Evolutionary conservation across 1,140 invertebrate genomes (phyloP), one percentile per base, ranked within the genome.

Genomic region (Ooceraea biroi): DNA sequence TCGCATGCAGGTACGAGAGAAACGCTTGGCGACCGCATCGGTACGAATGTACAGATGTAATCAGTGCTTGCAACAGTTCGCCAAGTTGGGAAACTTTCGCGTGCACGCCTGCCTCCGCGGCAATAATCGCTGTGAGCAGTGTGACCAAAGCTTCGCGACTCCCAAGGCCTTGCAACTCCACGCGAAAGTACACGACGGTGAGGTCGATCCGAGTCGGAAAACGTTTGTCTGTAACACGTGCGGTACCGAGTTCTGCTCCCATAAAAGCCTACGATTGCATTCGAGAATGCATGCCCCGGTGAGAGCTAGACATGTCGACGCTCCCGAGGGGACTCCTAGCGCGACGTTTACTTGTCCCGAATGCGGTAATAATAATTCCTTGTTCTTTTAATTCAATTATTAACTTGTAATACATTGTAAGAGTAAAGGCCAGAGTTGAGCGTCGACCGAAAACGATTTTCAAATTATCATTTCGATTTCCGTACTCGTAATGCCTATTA

Each of bases 251-350:
- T 97, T 97, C 82, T 94, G 94, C 7, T 95, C 96, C 0, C 96
- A 96, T 63, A 97, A 97, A 92, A 96, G 96, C 48, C 90, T 96
- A n/a, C 94, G 96, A 85, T 92, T 97, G 30, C 97, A 97, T 90
- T 95, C 95, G 84, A 94, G 96, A 63, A 97, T 97, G 95, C 97
- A 97, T 85, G 95, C 95, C 27, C 96, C 96, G 0, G 92, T 96
- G 1, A 96, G 96, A 90, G 94, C 93, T 78, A 95, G 96, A 88
- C 94, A 95, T 63, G 94, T 95, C 0, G 94, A 95, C 22, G 94
- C 95, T 14, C 95, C 95, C 12, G 95, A 94, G 50, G 94, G 94
- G 30, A 92, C 91, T 3, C 87, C 90, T 41, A 91, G 89, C 41
- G 90, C 89, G 0, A 93, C 91, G 3, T 95, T 94, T 41, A 92